Evolutionary conservation across 2,797 vertebrate genomes (phyloP), one percentile per base, ranked within the genome.

Genomic region (Pristis pectinata): DNA sequence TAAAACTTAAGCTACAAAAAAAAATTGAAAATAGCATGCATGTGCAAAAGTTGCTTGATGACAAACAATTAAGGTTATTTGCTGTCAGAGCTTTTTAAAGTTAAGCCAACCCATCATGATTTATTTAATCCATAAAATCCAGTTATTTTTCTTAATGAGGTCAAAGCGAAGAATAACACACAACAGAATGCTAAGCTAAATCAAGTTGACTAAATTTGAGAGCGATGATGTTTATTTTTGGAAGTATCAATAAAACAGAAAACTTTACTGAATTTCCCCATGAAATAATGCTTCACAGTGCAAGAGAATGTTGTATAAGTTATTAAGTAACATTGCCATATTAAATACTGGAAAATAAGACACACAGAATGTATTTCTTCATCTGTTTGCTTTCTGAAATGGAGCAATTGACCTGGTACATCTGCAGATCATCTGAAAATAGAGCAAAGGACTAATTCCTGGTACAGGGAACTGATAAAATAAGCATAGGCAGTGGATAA

Each of bases 381-480:
- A 76, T 94, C 64, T 64, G 17, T 64, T 91, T 91, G n/a, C 87
- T 91, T 67, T 67, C 87, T 67, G n/a, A 91, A 94, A 94, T 94
- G 9, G 44, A 76, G 13, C 92, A 76, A 56, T 94, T 94, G 70
- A 94, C 30, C 44, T 76, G 13, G 67, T 76, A 76, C 15, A n/a
- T 6, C 44, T 53, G 92, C 27, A 56, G 92, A 56, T 34, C 92
- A 56, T 76, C 92, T 76, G 49, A 94, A 94, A 76, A 76, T 44
- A 49, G 24, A 94, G 8, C 70, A 34, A 74, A 70, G 72, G 24
- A 56, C 67, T 74, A 24, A 72, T 49, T 74, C 37, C 34, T 34
- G 15, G 44, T 93, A 41, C 34, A 13, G 67, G 67, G 24, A 97
- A 96, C 96, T 97, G 96, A 96, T 96, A 97, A 97, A 96, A 94